phyloP scores from a whole-genome alignment of 2,888 invertebrate species.

The Liodrosophila aerea region DNA sequence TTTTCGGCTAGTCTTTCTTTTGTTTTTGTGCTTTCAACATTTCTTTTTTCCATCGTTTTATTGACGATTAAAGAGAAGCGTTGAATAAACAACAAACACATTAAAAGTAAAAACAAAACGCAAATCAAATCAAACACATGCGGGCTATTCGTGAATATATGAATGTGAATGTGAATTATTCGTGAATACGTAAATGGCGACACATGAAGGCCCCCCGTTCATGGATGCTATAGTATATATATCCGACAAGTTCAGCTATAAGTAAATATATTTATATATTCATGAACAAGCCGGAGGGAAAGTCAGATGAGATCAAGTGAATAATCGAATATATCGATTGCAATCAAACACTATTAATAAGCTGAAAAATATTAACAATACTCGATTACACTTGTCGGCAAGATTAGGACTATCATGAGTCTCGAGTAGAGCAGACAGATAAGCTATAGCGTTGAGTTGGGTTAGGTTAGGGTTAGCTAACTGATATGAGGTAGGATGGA shows the following conservation, averaged over 20 bases:
- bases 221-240: constrained; percentile 9
- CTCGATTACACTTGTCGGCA: no score
- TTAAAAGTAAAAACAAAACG: constrained; percentile 3
- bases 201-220: constrained; percentile 40
- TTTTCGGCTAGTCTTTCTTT: constrained; percentile 11
- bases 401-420: no score
- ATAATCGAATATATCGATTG: neutral
- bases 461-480: neutral
- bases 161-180: constrained; percentile 28
- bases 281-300: constrained; percentile 11
- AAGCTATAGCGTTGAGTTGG: neutral
- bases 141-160: constrained; percentile 2
- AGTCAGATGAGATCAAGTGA: constrained; percentile 1
- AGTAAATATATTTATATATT: constrained; percentile 21
- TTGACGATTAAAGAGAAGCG: constrained; percentile 37
- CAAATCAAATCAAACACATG: no score
- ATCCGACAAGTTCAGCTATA: constrained; percentile 22
- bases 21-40: constrained; percentile 10
- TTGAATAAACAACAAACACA: constrained; percentile 42
- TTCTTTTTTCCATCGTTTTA: constrained; percentile 30
- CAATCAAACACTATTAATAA: no score
- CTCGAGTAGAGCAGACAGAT: no score
- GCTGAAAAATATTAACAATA: no score
- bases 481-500: no score
- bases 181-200: constrained; percentile 31